Conservation (phyloP, 2,888 invertebrate genomes). For the Melikaiella ostensackeni region DNA sequence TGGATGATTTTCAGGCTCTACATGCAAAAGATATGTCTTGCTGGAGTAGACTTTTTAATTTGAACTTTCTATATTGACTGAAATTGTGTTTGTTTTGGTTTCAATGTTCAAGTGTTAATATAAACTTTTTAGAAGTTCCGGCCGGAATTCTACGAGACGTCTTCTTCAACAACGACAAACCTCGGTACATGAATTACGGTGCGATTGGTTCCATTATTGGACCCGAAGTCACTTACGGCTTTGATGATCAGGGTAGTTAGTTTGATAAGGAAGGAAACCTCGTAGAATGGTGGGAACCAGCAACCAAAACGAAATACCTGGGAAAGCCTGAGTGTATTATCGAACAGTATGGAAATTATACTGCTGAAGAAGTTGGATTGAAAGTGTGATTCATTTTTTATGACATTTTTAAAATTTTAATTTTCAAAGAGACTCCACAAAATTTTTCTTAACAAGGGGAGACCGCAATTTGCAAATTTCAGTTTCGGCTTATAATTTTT, state of each 20-base stretch:
- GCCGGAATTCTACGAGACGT: slow-evolving; percentile 95
- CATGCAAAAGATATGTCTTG: too few relatives aligned
- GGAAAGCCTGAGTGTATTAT: slow-evolving; percentile 94
- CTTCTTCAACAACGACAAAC: slow-evolving; percentile 92
- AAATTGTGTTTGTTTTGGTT: too few relatives aligned
- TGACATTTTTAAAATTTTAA: too few relatives aligned
- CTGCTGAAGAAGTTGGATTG: too few relatives aligned
- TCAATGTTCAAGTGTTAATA: too few relatives aligned
- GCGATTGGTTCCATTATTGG: slow-evolving; percentile 94
- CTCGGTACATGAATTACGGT: slow-evolving; percentile 94
- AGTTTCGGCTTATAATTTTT: too few relatives aligned
- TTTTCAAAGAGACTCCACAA: too few relatives aligned
- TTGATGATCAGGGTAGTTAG: slow-evolving; percentile 92
- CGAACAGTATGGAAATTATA: slow-evolving; percentile 80
- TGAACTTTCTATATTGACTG: not conserved
- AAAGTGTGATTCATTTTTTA: too few relatives aligned
- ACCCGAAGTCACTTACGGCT: slow-evolving; percentile 94
- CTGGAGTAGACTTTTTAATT: too few relatives aligned
- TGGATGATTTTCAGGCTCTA: too few relatives aligned
- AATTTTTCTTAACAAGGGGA: too few relatives aligned
- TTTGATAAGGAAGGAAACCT: slow-evolving; percentile 95
- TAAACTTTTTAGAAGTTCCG: slow-evolving; percentile 84
- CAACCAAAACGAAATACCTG: slow-evolving; percentile 89
- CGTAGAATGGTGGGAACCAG: slow-evolving; percentile 94
- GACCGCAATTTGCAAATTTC: too few relatives aligned